Conservation (phyloP, 2,888 invertebrate species). For the Andrena bicolor region DNA sequence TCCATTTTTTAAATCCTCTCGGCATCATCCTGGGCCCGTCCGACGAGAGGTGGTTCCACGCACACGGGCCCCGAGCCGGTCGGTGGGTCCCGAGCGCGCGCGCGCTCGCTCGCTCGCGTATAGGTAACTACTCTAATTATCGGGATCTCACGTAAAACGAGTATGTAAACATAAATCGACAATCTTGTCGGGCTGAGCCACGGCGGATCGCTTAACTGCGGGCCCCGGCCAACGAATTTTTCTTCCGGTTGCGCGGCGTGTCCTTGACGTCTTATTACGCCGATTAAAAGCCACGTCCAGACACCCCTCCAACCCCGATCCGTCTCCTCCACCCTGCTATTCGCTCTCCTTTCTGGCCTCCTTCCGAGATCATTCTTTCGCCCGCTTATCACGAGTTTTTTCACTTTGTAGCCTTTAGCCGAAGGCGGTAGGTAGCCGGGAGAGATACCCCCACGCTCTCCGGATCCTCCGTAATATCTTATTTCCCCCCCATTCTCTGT, state of each 20-base stretch:
- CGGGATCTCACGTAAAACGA: constrained; percentile 74
- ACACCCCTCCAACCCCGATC: not conserved
- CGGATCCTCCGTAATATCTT: constrained; percentile 37
- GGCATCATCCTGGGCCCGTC: constrained; percentile 57
- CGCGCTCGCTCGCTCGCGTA: constrained; percentile 30
- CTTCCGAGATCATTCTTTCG: constrained; percentile 45
- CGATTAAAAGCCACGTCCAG: constrained; percentile 60
- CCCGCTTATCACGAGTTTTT: constrained; percentile 51
- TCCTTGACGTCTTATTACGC: constrained; percentile 69
- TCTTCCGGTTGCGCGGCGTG: constrained; percentile 60
- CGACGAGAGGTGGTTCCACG: constrained; percentile 34
- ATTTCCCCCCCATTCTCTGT: constrained; percentile 9
- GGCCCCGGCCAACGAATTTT: constrained; percentile 64
- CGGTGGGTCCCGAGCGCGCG: not conserved
- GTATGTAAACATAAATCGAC: constrained; percentile 75
- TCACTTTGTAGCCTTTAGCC: constrained; percentile 40
- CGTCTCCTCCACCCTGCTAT: not conserved
- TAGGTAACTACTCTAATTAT: constrained; percentile 74
- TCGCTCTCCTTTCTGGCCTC: not conserved
- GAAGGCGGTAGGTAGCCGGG: constrained; percentile 44
- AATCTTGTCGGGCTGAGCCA: constrained; percentile 66
- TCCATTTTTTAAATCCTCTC: constrained; percentile 71
- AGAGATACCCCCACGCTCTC: constrained; percentile 23
- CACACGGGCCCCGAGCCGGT: constrained; percentile 11
- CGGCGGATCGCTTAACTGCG: constrained; percentile 67